Evolutionary conservation across 37 sponge, comb jelly and placozoan genomes (phyloP), one percentile per base, ranked within the genome.

Genomic region (Hormiphora californensis): DNA sequence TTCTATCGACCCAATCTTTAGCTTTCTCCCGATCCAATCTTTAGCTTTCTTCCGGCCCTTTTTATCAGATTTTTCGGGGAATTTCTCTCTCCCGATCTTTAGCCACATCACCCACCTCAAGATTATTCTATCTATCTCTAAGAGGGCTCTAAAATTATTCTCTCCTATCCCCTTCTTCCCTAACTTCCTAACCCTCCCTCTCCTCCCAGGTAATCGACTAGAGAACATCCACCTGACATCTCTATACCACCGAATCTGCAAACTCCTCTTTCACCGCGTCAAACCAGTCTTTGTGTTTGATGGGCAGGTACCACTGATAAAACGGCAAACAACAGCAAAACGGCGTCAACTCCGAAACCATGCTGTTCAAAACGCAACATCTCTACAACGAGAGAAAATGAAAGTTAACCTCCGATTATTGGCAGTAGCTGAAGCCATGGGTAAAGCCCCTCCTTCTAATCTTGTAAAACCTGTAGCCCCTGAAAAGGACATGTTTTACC

Each of bases 201-300:
- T 49, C 15, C 25, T 5, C 25, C 25, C 81, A 73, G 81, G 81
- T 39, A 73, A 73, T 28, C 40, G 46, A 21, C 33, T 91, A 9
- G 87, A 90, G 22, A 85, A 93, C 54, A 93, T 92, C 32, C 95
- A 98, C 89, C 78, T 98, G 40, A 39, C 92, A 0, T 90, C 91
- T 0, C 89, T 98, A 41, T 93, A 93, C 89, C 81, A 92, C 46
- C 89, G 99, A 7, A 88, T 98, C 38, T 95, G 94, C 87, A 98
- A 98, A 87, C 91, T 98, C 17, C 92, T 98, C 31, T 91, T 89
- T 89, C 92, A 90, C 81, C 87, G 88, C 12, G 93, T 98, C 65
- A 93, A 92, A 69, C 99, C 99, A 15, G 92, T 98, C 25, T 91
- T 98, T 87, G 93, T 98, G 43, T 98, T 98, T 85, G 99, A 98